These are phyloP conservation scores for Zaprionus ghesquierei DNA, from an alignment of 1,140 invertebrate species.

Conservation along the genomic window DNA sequence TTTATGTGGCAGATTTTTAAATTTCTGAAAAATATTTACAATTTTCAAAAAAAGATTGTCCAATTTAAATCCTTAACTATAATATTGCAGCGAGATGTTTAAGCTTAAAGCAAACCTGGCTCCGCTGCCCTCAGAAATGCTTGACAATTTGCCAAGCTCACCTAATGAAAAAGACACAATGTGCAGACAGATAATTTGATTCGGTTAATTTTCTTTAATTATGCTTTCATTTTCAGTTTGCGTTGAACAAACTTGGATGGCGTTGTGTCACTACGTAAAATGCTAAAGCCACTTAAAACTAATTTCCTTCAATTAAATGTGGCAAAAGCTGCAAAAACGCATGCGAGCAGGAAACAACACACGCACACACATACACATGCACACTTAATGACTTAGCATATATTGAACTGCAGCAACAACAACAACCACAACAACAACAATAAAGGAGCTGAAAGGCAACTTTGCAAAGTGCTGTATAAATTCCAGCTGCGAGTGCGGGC, in stretches of 20 bases:
- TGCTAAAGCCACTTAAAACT: conserved; percentile 66
- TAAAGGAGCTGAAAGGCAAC: conserved; percentile 19
- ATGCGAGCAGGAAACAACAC: conserved; percentile 3
- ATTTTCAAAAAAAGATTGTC: no score
- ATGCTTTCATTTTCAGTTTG: neutral
- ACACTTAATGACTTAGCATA: conserved; percentile 72
- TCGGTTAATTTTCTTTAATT: neutral
- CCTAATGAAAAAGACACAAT: neutral
- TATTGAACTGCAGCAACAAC: conserved; percentile 68
- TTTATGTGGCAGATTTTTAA: no score
- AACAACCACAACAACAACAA: conserved; percentile 26
- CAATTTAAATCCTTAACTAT: neutral
- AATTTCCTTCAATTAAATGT: conserved; percentile 77
- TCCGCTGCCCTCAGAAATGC: neutral
- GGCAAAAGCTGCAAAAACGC: conserved; percentile 39
- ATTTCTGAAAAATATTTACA: no score
- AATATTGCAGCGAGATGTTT: no score
- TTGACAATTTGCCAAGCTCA: neutral
- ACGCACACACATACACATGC: conserved; percentile 15
- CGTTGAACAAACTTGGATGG: neutral
- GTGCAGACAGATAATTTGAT: neutral
- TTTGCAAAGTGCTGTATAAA: conserved; percentile 69
- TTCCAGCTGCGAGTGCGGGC: conserved; percentile 22
- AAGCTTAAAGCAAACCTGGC: neutral
- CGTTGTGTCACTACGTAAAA: conserved; percentile 10